These are phyloP conservation scores for Cettia cetti DNA, from an alignment of 2,113 vertebrate genomes.

Conservation along the genomic window DNA sequence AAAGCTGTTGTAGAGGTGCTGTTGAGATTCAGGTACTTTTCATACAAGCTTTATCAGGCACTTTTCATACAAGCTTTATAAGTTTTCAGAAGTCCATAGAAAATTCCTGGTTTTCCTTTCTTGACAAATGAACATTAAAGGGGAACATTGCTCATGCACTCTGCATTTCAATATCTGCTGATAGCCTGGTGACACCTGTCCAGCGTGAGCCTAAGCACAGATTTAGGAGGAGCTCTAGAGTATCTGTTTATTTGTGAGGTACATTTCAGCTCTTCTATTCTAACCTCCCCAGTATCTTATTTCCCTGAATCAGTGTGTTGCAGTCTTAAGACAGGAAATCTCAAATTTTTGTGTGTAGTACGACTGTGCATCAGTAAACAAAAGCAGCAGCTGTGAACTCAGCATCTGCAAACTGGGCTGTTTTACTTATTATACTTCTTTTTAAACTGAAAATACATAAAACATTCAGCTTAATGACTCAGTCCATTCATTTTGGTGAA, in stretches of 20 bases:
- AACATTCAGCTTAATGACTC: background rate
- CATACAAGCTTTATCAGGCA: background rate
- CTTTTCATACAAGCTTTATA: background rate
- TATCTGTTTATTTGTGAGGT: background rate
- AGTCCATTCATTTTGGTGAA: background rate
- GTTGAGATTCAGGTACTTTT: background rate
- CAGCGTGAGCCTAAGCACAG: background rate
- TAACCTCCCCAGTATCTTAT: background rate
- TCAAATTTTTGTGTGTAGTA: background rate
- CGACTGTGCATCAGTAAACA: background rate
- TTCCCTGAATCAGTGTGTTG: background rate
- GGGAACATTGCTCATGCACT: background rate
- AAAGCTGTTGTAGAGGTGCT: background rate
- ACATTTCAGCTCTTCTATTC: background rate
- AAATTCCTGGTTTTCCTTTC: background rate
- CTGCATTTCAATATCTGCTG: background rate
- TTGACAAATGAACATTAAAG: background rate
- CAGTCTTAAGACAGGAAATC: background rate
- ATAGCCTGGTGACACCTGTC: background rate
- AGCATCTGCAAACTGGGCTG: background rate
- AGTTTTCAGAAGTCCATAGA: background rate
- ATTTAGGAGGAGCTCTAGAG: background rate
- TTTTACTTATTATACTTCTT: background rate
- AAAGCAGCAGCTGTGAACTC: background rate
- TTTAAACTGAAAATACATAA: background rate